A percentile compares a stretch with the other conserved stretches of the same genome.
These are phyloP conservation scores for Argopecten irradians DNA, from an alignment of 1,140 invertebrate species.

Conservation along the genomic window DNA sequence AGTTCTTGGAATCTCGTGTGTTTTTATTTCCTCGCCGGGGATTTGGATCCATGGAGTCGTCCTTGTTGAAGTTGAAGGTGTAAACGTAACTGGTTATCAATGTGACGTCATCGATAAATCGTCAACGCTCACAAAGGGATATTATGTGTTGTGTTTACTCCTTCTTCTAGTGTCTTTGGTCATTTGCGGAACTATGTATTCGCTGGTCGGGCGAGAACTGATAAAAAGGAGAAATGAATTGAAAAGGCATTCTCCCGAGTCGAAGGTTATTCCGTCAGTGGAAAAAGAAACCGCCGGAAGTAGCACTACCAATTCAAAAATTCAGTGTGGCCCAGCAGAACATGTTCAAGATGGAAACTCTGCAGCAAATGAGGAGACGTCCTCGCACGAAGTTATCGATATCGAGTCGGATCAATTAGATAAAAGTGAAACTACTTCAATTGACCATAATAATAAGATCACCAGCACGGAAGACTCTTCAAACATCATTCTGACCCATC, in stretches of 20 bases:
- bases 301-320: background rate
- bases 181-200: background rate
- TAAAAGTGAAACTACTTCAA: slow-evolving; percentile 6
- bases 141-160: background rate
- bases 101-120: background rate
- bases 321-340: background rate
- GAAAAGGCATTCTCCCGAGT: background rate
- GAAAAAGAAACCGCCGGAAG: background rate
- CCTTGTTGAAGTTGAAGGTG: background rate
- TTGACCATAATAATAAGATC: background rate
- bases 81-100: background rate
- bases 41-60: background rate
- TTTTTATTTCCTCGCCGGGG: background rate
- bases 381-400: background rate
- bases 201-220: background rate
- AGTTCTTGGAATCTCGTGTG: background rate
- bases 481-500: background rate
- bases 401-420: background rate
- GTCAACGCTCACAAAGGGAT: background rate
- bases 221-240: background rate
- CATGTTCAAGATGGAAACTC: too few species aligned
- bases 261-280: background rate
- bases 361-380: background rate
- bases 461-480: background rate
- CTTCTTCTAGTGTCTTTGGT: background rate